These are phyloP conservation scores for Archips xylosteana DNA, from an alignment of 2,888 invertebrate genomes.

Conservation along the genomic window DNA sequence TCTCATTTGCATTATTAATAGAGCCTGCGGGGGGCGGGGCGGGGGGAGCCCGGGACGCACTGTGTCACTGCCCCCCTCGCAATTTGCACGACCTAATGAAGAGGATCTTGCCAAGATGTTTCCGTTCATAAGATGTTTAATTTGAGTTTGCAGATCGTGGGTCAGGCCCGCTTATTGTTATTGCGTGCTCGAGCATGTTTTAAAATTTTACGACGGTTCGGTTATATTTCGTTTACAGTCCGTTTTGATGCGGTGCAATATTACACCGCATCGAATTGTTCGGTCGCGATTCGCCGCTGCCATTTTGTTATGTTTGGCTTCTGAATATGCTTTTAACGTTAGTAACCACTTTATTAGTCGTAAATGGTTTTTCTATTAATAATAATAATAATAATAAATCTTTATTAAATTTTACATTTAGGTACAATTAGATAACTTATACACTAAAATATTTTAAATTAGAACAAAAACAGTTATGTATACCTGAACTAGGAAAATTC, in stretches of 20 bases:
- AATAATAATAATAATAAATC: too few relatives aligned
- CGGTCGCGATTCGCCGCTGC: not conserved
- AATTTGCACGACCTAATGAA: slow-evolving; percentile 84
- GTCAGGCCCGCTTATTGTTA: slow-evolving; percentile 81
- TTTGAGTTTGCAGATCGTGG: slow-evolving; percentile 81
- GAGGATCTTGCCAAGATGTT: slow-evolving; percentile 84
- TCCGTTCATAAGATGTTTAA: slow-evolving; percentile 85
- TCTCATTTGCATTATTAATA: slow-evolving; percentile 86
- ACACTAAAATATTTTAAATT: too few relatives aligned
- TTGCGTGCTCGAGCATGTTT: slow-evolving; percentile 58
- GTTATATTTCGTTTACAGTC: slow-evolving; percentile 2
- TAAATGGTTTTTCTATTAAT: slow-evolving; percentile 2
- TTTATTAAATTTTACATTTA: too few relatives aligned
- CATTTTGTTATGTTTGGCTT: not conserved
- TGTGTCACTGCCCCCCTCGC: slow-evolving; percentile 76
- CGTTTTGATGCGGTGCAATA: not conserved
- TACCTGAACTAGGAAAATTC: too few relatives aligned
- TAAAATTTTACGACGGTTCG: slow-evolving; percentile 30
- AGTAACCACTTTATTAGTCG: not conserved
- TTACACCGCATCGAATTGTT: not conserved
- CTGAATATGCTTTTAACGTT: not conserved
- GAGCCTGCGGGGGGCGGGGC: slow-evolving; percentile 69
- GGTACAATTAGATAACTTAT: too few relatives aligned
- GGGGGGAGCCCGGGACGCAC: slow-evolving; percentile 49
- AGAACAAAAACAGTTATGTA: too few relatives aligned